phyloP scores from a whole-genome alignment of 1,140 invertebrate genomes.

The Paraescarpia echinospica region DNA sequence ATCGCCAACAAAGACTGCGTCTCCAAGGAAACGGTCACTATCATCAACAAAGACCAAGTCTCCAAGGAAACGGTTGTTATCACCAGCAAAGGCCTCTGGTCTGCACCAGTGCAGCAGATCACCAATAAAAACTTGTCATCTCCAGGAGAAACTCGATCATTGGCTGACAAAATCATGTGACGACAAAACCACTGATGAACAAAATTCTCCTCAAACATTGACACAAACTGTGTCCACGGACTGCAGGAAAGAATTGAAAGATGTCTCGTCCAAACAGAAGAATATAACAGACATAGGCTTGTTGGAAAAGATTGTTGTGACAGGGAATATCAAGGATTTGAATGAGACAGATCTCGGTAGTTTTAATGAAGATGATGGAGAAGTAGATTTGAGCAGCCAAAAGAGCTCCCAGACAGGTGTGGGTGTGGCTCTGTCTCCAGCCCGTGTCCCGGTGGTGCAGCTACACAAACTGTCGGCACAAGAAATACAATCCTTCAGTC shows the following conservation, averaged over 20 bases:
- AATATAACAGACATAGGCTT: not conserved
- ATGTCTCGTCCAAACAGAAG: not conserved
- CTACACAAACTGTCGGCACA: constrained; percentile 41
- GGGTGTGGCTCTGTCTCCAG: not conserved
- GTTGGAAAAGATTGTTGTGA: not conserved
- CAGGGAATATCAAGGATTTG: not conserved
- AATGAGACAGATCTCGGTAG: not conserved
- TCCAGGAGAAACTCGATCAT: not conserved
- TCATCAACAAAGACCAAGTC: not conserved
- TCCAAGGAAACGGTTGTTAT: not conserved
- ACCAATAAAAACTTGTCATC: not conserved
- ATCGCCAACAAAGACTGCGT: not conserved
- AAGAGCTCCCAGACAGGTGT: not conserved
- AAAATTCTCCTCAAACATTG: constrained; percentile 12
- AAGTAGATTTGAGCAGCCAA: not conserved
- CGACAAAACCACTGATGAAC: not conserved
- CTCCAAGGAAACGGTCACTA: not conserved
- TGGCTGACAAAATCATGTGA: not conserved
- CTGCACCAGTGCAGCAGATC: not conserved
- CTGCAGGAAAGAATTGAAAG: not conserved
- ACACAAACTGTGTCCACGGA: constrained; percentile 22
- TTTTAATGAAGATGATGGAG: not conserved
- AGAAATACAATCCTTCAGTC: constrained; percentile 39
- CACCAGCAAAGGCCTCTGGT: not conserved
- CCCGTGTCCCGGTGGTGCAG: constrained; percentile 36